phyloP scores from a whole-genome alignment of 2,797 vertebrate genomes.

The Lutjanus argentimaculatus region DNA sequence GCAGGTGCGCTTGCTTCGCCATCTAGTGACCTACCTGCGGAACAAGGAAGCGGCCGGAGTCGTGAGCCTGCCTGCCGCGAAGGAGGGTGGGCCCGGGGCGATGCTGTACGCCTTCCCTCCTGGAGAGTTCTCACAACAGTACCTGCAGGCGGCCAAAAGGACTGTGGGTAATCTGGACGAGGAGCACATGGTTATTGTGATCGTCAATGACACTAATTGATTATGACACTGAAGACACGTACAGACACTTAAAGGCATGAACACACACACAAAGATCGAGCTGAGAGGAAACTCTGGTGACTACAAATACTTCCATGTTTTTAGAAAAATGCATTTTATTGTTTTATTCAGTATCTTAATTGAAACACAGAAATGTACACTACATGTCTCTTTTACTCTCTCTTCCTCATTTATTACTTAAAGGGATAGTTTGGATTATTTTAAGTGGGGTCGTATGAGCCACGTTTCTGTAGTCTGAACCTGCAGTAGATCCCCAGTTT shows the following conservation, averaged over 20 bases:
- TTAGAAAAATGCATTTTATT: constrained; percentile 42
- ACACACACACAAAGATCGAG: not conserved
- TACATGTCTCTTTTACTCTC: constrained; percentile 20
- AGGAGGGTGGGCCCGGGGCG: constrained; percentile 91
- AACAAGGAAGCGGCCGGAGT: constrained; percentile 99
- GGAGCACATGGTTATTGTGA: constrained; percentile 97
- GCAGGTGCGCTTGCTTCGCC: constrained; percentile 95
- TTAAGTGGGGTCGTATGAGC: too few relatives aligned
- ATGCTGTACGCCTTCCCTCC: constrained; percentile 99
- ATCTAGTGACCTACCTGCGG: constrained; percentile 98
- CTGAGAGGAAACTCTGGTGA: not conserved
- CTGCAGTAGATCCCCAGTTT: too few relatives aligned
- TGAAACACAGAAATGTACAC: constrained; percentile 42
- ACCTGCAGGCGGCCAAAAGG: constrained; percentile 94
- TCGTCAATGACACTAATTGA: constrained; percentile 92
- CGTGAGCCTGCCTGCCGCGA: constrained; percentile 93
- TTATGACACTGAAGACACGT: constrained; percentile 3
- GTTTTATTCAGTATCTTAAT: constrained; percentile 41
- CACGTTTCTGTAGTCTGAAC: too few relatives aligned
- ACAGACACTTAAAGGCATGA: constrained; percentile 19
- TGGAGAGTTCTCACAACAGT: constrained; percentile 97
- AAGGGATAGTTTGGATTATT: too few relatives aligned
- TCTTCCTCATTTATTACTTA: not conserved
- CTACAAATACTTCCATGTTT: constrained; percentile 41
- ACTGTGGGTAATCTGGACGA: constrained; percentile 95